A percentile compares a stretch with the other conserved stretches of the same genome.
Evolutionary conservation across 2,888 invertebrate species (phyloP).

Genomic region (Xestia rhomboidea): DNA sequence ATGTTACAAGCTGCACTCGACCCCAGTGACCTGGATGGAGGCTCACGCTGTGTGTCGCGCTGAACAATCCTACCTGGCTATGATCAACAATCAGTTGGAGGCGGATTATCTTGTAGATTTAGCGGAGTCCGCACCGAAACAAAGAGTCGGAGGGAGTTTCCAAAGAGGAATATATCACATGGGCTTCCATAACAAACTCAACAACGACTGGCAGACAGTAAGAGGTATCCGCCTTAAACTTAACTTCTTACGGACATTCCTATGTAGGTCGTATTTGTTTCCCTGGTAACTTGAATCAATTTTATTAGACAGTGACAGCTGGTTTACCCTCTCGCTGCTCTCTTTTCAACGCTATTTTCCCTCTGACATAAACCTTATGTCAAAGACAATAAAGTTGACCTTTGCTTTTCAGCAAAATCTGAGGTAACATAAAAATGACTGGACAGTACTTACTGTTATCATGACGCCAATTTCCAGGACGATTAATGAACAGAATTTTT

Average conservation of each 20-base stretch:
- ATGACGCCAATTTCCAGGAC: not conserved
- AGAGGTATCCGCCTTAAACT: not conserved
- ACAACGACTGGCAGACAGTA: conserved; percentile 58
- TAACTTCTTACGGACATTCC: not conserved
- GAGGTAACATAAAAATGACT: not conserved
- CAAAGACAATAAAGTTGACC: not conserved
- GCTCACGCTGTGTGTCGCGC: conserved; percentile 76
- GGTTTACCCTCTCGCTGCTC: not conserved
- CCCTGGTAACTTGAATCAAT: not conserved
- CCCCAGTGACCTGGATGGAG: conserved; percentile 78
- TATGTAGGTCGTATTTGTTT: not conserved
- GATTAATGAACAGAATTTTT: not conserved
- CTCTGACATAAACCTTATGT: not conserved
- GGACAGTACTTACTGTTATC: not conserved
- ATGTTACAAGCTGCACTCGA: conserved; percentile 83
- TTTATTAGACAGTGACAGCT: not conserved
- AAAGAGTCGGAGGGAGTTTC: not conserved
- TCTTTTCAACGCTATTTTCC: not conserved
- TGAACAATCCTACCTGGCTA: conserved; percentile 76
- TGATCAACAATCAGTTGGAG: conserved; percentile 1
- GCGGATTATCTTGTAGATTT: conserved; percentile 10
- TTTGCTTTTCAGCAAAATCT: not conserved
- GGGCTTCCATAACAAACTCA: conserved; percentile 18
- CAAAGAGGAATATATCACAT: conserved; percentile 18
- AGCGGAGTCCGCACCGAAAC: not conserved